Evolutionary conservation across 2,888 invertebrate genomes (phyloP), one percentile per base, ranked within the genome.

Genomic region (Notodonta ziczac): DNA sequence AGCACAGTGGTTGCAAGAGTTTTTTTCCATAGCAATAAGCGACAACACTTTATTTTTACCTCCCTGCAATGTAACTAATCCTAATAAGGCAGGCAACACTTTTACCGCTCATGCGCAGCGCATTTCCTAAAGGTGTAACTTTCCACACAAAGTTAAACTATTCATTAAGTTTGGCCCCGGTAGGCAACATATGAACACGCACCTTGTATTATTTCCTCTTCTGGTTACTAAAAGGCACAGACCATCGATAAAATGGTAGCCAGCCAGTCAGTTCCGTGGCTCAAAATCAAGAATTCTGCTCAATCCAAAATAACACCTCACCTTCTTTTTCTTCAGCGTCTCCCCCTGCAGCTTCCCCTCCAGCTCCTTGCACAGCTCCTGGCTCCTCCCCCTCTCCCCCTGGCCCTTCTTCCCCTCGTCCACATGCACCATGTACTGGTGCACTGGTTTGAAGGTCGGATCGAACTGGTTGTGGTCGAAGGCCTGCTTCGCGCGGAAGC

Each of bases 381-480:
- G 89, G 52, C 83, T 81, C 56, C 79, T 81, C 14, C 68, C 69
- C 62, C 84, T 81, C 74, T 86, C 86, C 48, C 85, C 87, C 46
- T 80, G 79, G 0, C 69, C 72, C 66, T 84, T 84, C 73, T 87
- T 86, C 50, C 80, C 79, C 72, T 93, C 93, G n/a, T 93, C 89
- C 2, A 91, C 82, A 59, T 83, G 89, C 60, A 91, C 84, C 54
- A 92, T 85, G 67, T 85, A 88, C 57, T 86, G 89, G 66, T 83
- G 84, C 57, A 80, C 77, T 53, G 84, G 77, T 64, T 87, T 86
- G 78, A 84, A 86, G 62, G 84, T 76, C 4, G 93, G 89, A 69
- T 93, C 91, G 80, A 94, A 94, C 85, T 94, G 94, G 80, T 94
- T 94, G 84, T 94, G 94, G 82, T 94, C 92, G 81, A 83, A 94